Conservation (phyloP, 2,888 invertebrate genomes). For the Ormia ochracea region DNA sequence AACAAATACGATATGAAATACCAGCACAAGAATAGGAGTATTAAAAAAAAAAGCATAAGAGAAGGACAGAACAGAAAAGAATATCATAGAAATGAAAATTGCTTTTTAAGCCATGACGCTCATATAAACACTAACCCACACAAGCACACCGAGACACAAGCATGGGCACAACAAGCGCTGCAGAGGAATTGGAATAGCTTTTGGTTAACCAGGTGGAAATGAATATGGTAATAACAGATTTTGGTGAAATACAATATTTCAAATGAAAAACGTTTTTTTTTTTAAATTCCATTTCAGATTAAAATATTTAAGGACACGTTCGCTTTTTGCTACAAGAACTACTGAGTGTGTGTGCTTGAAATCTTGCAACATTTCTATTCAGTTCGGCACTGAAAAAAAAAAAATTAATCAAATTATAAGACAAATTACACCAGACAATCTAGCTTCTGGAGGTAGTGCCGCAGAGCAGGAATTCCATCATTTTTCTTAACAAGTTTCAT, state of each 20-base stretch:
- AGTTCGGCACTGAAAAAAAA: no score
- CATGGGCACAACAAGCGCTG: background rate
- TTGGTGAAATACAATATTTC: background rate
- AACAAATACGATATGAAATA: conserved; percentile 30
- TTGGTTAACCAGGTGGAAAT: conserved; percentile 18
- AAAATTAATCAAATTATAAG: no score
- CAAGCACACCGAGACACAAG: background rate
- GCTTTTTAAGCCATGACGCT: conserved; percentile 5
- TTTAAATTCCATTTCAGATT: background rate
- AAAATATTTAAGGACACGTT: background rate
- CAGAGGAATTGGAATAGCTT: background rate
- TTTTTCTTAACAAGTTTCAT: no score
- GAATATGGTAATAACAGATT: conserved; percentile 25
- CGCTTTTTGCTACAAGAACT: background rate
- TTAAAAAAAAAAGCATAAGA: background rate
- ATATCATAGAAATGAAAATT: conserved; percentile 29
- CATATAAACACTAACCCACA: background rate
- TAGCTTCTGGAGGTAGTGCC: no score
- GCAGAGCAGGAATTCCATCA: no score
- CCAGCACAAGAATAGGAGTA: conserved; percentile 10
- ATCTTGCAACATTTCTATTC: background rate
- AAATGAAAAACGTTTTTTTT: conserved; percentile 1
- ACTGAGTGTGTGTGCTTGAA: no score
- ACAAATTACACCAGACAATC: no score
- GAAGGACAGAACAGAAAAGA: background rate